These are phyloP conservation scores for Octomys mimax DNA, from an alignment of 2,797 vertebrate species.

Conservation along the genomic window DNA sequence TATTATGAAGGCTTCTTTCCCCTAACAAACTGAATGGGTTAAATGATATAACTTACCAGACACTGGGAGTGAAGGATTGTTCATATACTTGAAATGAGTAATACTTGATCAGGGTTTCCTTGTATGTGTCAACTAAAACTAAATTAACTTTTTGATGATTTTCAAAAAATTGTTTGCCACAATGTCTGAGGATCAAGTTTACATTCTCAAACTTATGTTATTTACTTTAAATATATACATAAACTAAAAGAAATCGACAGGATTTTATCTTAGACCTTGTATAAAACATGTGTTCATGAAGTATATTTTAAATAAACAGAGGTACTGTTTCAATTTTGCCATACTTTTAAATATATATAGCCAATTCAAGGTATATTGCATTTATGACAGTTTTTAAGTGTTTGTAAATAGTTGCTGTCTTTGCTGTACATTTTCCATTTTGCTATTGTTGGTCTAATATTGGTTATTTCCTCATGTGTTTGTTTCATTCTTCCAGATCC, in stretches of 20 bases:
- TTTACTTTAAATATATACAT: neutral
- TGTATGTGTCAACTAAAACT: neutral
- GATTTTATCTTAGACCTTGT: neutral
- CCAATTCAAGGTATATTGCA: neutral
- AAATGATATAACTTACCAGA: neutral
- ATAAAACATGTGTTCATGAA: neutral
- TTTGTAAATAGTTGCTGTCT: neutral
- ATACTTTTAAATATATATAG: neutral
- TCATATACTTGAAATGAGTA: neutral
- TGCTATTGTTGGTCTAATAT: neutral
- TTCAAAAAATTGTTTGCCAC: neutral
- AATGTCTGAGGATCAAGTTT: neutral
- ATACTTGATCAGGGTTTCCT: neutral
- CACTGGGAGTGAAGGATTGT: neutral
- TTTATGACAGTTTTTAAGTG: neutral
- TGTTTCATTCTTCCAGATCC: slow-evolving; percentile 55
- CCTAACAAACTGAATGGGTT: neutral
- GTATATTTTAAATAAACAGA: neutral
- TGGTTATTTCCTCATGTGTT: neutral
- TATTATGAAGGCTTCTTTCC: neutral
- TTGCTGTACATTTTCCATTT: neutral
- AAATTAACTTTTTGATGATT: neutral
- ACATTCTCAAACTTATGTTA: neutral
- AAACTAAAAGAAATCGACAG: neutral
- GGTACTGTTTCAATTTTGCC: neutral